Percentiles rank a stretch among this genome's conserved stretches.
Evolutionary conservation across 2,888 invertebrate genomes (phyloP).

Genomic region (Imbricaverruca yamaguchii): DNA sequence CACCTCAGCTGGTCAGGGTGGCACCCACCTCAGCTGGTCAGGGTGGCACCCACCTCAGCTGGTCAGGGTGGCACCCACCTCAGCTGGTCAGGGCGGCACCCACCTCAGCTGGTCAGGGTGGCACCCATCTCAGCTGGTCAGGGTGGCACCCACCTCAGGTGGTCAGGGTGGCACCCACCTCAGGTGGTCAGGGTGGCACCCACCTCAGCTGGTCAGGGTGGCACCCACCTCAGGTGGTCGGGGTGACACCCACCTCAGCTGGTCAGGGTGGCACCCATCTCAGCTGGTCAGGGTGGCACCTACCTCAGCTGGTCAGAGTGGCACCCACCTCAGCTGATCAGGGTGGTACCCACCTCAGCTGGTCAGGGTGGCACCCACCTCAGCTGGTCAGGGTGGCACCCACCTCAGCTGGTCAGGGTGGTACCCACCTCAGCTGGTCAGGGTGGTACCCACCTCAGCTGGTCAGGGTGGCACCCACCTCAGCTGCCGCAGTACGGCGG

Average conservation of each 20-base stretch:
- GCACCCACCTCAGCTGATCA: slow-evolving; percentile 21
- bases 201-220: too few species aligned
- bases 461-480: neutral
- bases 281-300: too few species aligned
- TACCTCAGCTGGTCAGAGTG: too few species aligned
- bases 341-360: slow-evolving; percentile 32
- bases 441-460: slow-evolving; percentile 1
- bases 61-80: too few species aligned
- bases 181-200: slow-evolving; percentile 31
- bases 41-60: too few species aligned
- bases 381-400: slow-evolving; percentile 27
- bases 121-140: slow-evolving; percentile 23
- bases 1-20: too few species aligned
- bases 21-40: slow-evolving; percentile 23
- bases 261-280: too few species aligned
- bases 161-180: too few species aligned
- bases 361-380: too few species aligned
- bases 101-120: too few species aligned
- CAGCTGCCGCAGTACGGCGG: neutral
- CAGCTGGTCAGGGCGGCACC: slow-evolving; percentile 31
- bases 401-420: too few species aligned
- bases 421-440: slow-evolving; percentile 1
- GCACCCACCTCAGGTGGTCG: slow-evolving; percentile 22
- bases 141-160: slow-evolving; percentile 29
- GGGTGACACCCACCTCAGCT: too few species aligned